These are phyloP conservation scores for Acleris cristana DNA, from an alignment of 2,888 invertebrate genomes.

Conservation along the genomic window DNA sequence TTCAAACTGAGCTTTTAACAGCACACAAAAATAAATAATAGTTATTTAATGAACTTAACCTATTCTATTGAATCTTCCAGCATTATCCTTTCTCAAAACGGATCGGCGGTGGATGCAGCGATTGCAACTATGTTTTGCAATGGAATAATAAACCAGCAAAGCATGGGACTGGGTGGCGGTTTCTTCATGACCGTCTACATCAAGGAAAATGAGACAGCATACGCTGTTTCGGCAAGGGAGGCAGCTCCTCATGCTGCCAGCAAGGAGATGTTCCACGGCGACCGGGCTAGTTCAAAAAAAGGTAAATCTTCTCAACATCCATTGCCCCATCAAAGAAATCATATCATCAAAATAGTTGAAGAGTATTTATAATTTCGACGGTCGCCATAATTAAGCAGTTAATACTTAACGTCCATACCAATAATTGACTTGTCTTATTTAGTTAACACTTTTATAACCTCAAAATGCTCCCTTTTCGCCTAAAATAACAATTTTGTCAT, in stretches of 20 bases:
- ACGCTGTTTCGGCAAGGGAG: slow-evolving; percentile 89
- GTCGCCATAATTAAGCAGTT: too few species aligned
- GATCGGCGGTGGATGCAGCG: slow-evolving; percentile 93
- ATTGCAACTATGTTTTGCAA: slow-evolving; percentile 94
- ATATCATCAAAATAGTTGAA: too few species aligned
- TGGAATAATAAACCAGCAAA: slow-evolving; percentile 91
- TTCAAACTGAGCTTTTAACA: too few species aligned
- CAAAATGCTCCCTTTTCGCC: too few species aligned
- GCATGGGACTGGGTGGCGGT: slow-evolving; percentile 91
- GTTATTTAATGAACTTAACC: too few species aligned
- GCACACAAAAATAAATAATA: too few species aligned
- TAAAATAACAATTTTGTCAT: too few species aligned
- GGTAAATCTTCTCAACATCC: slow-evolving; percentile 61
- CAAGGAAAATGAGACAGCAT: slow-evolving; percentile 82
- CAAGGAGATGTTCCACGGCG: slow-evolving; percentile 84
- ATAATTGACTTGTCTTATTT: too few species aligned
- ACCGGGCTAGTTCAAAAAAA: slow-evolving; percentile 65
- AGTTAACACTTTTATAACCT: too few species aligned
- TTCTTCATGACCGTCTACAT: slow-evolving; percentile 91
- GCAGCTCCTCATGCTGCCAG: slow-evolving; percentile 86
- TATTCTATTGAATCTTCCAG: slow-evolving; percentile 60
- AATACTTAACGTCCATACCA: too few species aligned
- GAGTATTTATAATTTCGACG: too few species aligned
- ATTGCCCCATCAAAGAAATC: too few species aligned
- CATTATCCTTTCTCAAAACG: slow-evolving; percentile 85